phyloP scores from a whole-genome alignment of 2,888 invertebrate genomes.

The Cheilosia grossa region DNA sequence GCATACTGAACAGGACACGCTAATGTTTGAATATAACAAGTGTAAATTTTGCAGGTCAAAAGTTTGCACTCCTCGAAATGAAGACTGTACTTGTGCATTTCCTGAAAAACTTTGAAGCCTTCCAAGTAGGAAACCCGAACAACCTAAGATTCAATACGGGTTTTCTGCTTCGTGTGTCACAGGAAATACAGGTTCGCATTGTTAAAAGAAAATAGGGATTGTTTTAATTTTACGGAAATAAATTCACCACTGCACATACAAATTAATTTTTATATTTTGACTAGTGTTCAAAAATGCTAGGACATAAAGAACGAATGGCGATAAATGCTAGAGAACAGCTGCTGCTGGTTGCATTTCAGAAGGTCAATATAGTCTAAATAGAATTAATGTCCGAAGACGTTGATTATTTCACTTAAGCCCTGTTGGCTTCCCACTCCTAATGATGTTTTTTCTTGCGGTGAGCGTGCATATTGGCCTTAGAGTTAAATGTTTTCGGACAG shows the following conservation, averaged over 20 bases:
- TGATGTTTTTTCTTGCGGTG: slow-evolving; percentile 79
- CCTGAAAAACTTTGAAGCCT: slow-evolving; percentile 76
- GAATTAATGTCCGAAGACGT: slow-evolving; percentile 1
- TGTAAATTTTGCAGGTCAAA: slow-evolving; percentile 76
- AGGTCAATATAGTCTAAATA: background rate
- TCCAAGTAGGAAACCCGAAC: slow-evolving; percentile 72
- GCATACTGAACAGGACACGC: background rate
- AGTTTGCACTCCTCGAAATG: slow-evolving; percentile 79
- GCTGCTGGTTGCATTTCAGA: too few species aligned
- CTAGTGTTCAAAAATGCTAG: background rate
- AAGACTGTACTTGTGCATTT: slow-evolving; percentile 78
- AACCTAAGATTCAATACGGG: slow-evolving; percentile 71
- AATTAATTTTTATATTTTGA: too few species aligned
- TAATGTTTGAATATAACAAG: background rate
- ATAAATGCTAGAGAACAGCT: too few species aligned
- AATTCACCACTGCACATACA: too few species aligned
- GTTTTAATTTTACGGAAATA: background rate
- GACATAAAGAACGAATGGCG: background rate
- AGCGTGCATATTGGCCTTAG: slow-evolving; percentile 78
- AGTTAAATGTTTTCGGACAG: slow-evolving; percentile 78
- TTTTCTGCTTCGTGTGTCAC: slow-evolving; percentile 65
- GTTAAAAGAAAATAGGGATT: slow-evolving; percentile 7
- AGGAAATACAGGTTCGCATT: slow-evolving; percentile 33
- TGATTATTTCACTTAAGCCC: slow-evolving; percentile 48
- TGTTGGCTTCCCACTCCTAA: slow-evolving; percentile 77